A percentile compares a stretch with the other conserved stretches of the same genome.
phyloP scores from a whole-genome alignment of 2,113 vertebrate species.

The Cyprinodon brontotheroides region DNA sequence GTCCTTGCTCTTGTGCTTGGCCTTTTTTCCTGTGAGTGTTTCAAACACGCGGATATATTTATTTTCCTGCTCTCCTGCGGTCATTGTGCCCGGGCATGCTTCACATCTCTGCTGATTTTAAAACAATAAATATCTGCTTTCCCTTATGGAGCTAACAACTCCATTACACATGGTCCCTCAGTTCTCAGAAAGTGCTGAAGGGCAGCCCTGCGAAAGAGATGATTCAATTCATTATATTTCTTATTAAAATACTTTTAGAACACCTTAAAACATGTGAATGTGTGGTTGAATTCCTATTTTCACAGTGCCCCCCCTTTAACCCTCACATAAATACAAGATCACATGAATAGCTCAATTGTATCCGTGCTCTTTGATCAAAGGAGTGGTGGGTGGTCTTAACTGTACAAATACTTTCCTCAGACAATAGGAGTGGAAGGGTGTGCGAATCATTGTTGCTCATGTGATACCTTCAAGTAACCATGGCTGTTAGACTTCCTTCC shows the following conservation, averaged over 20 bases:
- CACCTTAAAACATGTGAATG: conserved; percentile 18
- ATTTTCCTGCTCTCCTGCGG: conserved; percentile 57
- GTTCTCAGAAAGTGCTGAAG: conserved; percentile 24
- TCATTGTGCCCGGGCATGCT: conserved; percentile 57
- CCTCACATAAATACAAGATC: conserved; percentile 60
- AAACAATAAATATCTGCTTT: conserved; percentile 62
- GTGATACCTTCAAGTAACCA: conserved; percentile 39
- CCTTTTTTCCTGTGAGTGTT: conserved; percentile 65
- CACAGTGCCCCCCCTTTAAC: conserved; percentile 35
- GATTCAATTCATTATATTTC: conserved; percentile 10
- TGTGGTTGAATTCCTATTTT: conserved; percentile 43
- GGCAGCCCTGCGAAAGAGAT: conserved; percentile 29
- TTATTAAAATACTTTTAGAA: conserved; percentile 25
- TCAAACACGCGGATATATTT: conserved; percentile 64
- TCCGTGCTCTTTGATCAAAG: conserved; percentile 65
- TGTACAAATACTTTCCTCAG: conserved; percentile 57
- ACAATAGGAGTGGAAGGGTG: conserved; percentile 44
- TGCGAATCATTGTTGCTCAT: conserved; percentile 24
- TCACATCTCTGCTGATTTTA: conserved; percentile 35
- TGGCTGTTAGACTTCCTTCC: conserved; percentile 38
- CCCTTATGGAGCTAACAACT: conserved; percentile 13
- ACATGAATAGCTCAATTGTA: conserved; percentile 66
- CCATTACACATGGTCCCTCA: conserved; percentile 23
- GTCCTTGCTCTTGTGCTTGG: conserved; percentile 23
- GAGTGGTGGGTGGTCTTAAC: conserved; percentile 72